Conservation (phyloP, 2,113 vertebrate genomes). For the rabbit (Oryctolagus cuniculus) region DNA sequence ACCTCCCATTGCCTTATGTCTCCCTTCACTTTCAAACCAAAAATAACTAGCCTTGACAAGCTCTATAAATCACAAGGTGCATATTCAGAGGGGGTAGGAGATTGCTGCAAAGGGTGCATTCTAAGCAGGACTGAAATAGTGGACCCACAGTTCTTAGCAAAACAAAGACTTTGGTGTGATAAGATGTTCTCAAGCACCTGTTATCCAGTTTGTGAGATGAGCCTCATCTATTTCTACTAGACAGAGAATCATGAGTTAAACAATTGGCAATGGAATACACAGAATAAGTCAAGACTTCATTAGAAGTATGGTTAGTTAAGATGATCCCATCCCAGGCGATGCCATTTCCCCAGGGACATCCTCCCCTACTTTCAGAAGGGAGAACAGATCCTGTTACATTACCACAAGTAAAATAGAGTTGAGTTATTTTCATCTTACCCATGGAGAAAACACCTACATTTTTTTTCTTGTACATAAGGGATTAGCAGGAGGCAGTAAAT, state of each 20-base stretch:
- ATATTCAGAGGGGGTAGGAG: slow-evolving; percentile 1
- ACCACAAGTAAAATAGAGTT: slow-evolving; percentile 71
- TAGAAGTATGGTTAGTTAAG: slow-evolving; percentile 45
- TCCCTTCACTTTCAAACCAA: slow-evolving; percentile 73
- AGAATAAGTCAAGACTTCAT: slow-evolving; percentile 49
- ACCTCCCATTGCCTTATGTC: slow-evolving; percentile 44
- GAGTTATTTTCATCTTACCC: slow-evolving; percentile 75
- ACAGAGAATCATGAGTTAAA: slow-evolving; percentile 49
- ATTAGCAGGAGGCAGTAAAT: slow-evolving; percentile 70
- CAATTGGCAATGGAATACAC: not conserved
- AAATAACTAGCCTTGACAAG: slow-evolving; percentile 81
- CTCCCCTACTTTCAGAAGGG: slow-evolving; percentile 68
- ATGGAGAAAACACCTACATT: slow-evolving; percentile 62
- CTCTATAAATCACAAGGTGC: slow-evolving; percentile 79
- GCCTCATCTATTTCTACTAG: not conserved
- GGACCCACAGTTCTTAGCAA: slow-evolving; percentile 49
- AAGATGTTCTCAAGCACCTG: slow-evolving; percentile 26
- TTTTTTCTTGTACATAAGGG: slow-evolving; percentile 54
- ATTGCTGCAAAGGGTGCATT: slow-evolving; percentile 50
- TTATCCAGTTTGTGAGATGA: not conserved
- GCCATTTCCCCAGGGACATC: slow-evolving; percentile 62
- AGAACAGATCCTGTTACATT: slow-evolving; percentile 68
- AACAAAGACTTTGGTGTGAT: slow-evolving; percentile 34
- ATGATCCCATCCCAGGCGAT: slow-evolving; percentile 14
- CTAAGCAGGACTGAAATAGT: slow-evolving; percentile 56